Evolutionary conservation across 2,113 vertebrate genomes (phyloP).

Genomic region (Cephalopholis sonnerati): DNA sequence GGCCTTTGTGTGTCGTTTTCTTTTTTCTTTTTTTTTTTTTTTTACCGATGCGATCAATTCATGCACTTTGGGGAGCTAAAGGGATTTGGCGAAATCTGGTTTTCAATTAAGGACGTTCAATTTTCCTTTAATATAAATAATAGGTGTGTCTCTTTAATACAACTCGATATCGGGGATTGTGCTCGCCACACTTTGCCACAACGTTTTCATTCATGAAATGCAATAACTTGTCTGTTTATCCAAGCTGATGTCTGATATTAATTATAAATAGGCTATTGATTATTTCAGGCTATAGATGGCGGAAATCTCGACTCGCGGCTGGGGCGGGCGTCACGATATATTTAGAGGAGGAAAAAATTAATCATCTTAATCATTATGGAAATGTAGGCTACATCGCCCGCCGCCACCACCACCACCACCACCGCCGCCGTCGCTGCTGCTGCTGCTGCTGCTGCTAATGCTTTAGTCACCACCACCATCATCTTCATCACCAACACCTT

Average conservation of each 20-base stretch:
- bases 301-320: conserved; percentile 52
- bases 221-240: conserved; percentile 18
- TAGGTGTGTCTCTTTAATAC: neutral
- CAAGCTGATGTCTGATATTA: conserved; percentile 26
- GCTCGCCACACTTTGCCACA: conserved; percentile 8
- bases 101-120: conserved; percentile 25
- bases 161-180: conserved; percentile 26
- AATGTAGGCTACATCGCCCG: conserved; percentile 55
- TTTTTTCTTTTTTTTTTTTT: neutral
- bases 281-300: conserved; percentile 49
- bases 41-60: conserved; percentile 43
- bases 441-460: conserved; percentile 46
- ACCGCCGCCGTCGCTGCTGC: conserved; percentile 5
- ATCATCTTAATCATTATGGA: conserved; percentile 72
- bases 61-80: conserved; percentile 27
- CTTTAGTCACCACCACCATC: conserved; percentile 74
- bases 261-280: conserved; percentile 68
- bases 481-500: conserved; percentile 73
- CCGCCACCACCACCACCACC: conserved; percentile 22
- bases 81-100: conserved; percentile 42
- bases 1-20: conserved; percentile 55
- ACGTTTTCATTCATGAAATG: conserved; percentile 66
- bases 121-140: conserved; percentile 20
- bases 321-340: conserved; percentile 61
- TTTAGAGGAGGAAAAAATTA: conserved; percentile 66